Base-by-base conservation (phyloP, 2,113 vertebrate species). In the chimpanzee (Pan troglodytes) region DNA sequence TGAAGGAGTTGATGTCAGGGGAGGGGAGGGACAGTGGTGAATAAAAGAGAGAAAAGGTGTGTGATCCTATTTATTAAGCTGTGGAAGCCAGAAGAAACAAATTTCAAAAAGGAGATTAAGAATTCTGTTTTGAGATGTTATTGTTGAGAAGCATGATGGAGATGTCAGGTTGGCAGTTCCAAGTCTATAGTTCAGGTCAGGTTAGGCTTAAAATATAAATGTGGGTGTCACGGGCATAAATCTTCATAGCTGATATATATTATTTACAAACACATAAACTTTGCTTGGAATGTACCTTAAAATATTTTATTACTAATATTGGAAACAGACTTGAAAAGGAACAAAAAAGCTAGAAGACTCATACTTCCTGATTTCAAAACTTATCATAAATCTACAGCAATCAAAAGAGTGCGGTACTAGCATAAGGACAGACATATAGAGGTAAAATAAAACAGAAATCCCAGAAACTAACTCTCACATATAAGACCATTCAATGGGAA, bases 221-320 rank as follows among this genome's bases (percentile, higher is more conserved):
- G 38, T 78, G 18, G 25, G 11, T 72, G 27, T 25, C 67, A 75
- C 22, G 81, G 55, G 9, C 68, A 80, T 52, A 38, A 83, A 11
- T 57, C 18, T 82, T 93, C 23, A 72, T 67, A 76, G 5, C 67
- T 25, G 38, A 81, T 5, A 67, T 14, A 67, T 6, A 59, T 3
- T 82, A 25, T 92, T 61, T 50, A 38, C 6, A 88, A 80, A 86
- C n/a, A 92, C 22, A 73, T 22, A 30, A 80, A 76, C 14, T 83
- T 12, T 76, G 27, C 18, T 84, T 67, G 38, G 17, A 86, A 45
- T 81, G 13, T 4, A 23, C 8, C 32, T 88, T 48, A 72, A 92
- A 81, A 90, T 8, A 68, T 82, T 68, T 52, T 87, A n/a, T 95
- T 91, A 94, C 94, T 94, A 91, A 67, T 75, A 89, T 17, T 8